These are phyloP conservation scores for Ditylenchus dipsaci DNA, from an alignment of 1,140 invertebrate genomes.

Conservation along the genomic window DNA sequence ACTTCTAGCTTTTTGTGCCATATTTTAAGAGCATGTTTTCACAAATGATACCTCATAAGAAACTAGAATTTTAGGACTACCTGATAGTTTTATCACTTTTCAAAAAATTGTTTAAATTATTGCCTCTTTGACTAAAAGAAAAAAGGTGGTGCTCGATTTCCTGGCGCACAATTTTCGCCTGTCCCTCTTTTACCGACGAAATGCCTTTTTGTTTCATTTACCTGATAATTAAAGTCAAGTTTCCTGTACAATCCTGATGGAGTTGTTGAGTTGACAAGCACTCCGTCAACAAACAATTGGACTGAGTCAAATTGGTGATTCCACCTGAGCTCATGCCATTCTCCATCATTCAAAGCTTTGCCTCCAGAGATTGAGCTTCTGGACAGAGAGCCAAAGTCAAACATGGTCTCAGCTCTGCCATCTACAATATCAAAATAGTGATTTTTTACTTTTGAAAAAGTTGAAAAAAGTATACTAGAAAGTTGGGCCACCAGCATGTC, in stretches of 20 bases:
- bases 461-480: conserved; percentile 6
- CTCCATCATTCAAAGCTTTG: conserved; percentile 50
- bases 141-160: no score
- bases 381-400: conserved; percentile 50
- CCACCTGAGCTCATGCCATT: conserved; percentile 53
- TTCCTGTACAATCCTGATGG: conserved; percentile 52
- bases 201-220: no score
- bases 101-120: no score
- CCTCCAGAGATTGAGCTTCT: conserved; percentile 42
- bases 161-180: no score
- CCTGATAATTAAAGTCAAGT: conserved; percentile 48
- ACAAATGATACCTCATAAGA: no score
- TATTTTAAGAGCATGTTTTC: no score
- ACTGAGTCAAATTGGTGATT: conserved; percentile 57
- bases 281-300: conserved; percentile 49
- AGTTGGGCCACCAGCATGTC: conserved; percentile 54
- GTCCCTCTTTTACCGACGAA: no score
- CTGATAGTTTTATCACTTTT: no score
- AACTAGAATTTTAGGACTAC: no score
- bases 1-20: no score
- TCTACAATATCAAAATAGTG: not conserved
- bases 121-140: no score
- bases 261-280: conserved; percentile 49
- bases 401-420: conserved; percentile 48
- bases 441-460: not conserved